phyloP scores from a whole-genome alignment of 64 coral and sea anemone species.

The Stichodactyla mertensii region DNA sequence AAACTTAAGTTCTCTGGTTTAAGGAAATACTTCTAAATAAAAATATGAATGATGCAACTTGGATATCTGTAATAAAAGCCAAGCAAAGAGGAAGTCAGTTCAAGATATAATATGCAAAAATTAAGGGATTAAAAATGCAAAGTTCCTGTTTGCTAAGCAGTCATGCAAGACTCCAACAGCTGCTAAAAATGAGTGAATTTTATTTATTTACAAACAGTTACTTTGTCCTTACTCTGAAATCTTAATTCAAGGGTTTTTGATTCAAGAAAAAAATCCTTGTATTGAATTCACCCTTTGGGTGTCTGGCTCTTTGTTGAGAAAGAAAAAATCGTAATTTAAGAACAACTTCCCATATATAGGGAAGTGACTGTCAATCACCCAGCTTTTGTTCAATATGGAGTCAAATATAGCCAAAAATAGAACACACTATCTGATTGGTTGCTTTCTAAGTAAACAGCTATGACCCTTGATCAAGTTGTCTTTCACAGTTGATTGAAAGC shows the following conservation, averaged over 20 bases:
- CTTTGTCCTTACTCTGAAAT: neutral
- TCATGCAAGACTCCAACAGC: neutral
- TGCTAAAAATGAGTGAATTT: neutral
- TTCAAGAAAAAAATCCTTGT: neutral
- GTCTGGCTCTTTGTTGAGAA: neutral
- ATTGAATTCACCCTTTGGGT: neutral
- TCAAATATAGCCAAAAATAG: constrained; percentile 9
- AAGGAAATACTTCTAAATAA: neutral
- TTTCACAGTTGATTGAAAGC: constrained; percentile 2
- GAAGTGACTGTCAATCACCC: constrained; percentile 25
- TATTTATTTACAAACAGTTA: neutral
- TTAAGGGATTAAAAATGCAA: neutral
- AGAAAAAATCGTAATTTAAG: constrained; percentile 5
- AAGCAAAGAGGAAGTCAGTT: neutral
- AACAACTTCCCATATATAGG: constrained; percentile 9
- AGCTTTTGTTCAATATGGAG: neutral
- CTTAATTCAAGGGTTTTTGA: neutral
- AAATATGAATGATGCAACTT: neutral
- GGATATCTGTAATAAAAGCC: neutral
- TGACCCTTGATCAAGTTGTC: neutral
- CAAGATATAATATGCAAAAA: neutral
- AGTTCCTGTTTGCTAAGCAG: neutral
- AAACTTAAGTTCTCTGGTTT: too few species aligned
- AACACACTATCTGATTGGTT: neutral
- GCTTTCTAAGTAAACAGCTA: neutral